These are phyloP conservation scores for Diacarnus erythraeanus DNA, from an alignment of 37 sponge, comb jelly and placozoan genomes.

Conservation along the genomic window DNA sequence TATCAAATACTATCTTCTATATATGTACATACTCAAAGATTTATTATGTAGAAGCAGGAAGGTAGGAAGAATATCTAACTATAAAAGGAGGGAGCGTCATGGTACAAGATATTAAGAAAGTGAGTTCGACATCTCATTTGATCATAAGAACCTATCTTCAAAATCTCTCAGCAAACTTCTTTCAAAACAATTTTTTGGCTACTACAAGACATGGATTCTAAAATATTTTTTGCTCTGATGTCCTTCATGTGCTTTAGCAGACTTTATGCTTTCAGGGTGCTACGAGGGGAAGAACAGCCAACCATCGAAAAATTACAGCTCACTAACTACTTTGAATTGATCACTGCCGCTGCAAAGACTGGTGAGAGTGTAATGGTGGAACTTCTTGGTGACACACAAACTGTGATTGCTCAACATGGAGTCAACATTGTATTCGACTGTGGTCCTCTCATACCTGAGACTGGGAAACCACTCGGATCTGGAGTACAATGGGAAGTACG, in stretches of 20 bases:
- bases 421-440: slow-evolving; percentile 6
- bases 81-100: neutral
- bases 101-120: too few relatives aligned
- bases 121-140: neutral
- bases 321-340: neutral
- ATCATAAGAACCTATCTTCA: too few relatives aligned
- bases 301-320: neutral
- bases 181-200: too few relatives aligned
- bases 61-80: neutral
- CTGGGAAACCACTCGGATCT: neutral
- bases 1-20: too few relatives aligned
- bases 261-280: neutral
- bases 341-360: neutral
- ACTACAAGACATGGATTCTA: too few relatives aligned
- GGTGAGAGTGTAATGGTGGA: neutral
- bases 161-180: too few relatives aligned
- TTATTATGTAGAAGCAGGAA: neutral
- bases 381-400: neutral
- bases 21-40: too few relatives aligned
- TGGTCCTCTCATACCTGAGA: neutral
- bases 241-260: neutral
- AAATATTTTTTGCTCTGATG: neutral
- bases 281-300: neutral
- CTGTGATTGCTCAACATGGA: neutral
- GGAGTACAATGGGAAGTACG: neutral